Conservation (phyloP, 2,888 invertebrate species). For the Lasioglossum oenotherae region DNA sequence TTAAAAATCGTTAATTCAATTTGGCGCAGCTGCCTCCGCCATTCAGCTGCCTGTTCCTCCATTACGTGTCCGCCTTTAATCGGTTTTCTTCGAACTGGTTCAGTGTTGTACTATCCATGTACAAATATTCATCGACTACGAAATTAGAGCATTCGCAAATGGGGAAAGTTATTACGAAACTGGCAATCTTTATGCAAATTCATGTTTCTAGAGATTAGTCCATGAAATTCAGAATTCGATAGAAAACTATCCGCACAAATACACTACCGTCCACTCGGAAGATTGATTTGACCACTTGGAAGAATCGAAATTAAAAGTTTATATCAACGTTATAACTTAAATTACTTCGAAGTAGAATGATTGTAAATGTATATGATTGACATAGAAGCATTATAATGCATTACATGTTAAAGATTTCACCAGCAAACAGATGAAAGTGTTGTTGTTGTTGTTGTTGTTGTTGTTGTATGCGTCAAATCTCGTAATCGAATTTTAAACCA, state of each 20-base stretch:
- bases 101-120: background rate
- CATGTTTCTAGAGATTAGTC: background rate
- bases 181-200: background rate
- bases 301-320: too few species aligned
- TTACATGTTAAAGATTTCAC: too few species aligned
- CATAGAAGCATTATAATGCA: too few species aligned
- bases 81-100: background rate
- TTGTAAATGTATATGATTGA: too few species aligned
- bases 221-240: background rate
- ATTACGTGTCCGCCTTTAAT: background rate
- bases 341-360: too few species aligned
- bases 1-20: conserved; percentile 59
- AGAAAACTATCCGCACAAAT: background rate
- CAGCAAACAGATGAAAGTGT: too few species aligned
- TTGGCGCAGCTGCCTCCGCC: conserved; percentile 34
- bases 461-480: too few species aligned
- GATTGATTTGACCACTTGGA: too few species aligned
- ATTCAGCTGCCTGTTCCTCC: background rate
- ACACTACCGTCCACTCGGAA: too few species aligned
- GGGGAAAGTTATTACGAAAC: background rate
- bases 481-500: too few species aligned
- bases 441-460: too few species aligned
- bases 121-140: background rate
- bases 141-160: background rate
- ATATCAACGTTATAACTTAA: too few species aligned